A percentile compares a stretch with the other conserved stretches of the same genome.
Conservation (phyloP, 2,797 vertebrate species). For the Meriones psammophilus region DNA sequence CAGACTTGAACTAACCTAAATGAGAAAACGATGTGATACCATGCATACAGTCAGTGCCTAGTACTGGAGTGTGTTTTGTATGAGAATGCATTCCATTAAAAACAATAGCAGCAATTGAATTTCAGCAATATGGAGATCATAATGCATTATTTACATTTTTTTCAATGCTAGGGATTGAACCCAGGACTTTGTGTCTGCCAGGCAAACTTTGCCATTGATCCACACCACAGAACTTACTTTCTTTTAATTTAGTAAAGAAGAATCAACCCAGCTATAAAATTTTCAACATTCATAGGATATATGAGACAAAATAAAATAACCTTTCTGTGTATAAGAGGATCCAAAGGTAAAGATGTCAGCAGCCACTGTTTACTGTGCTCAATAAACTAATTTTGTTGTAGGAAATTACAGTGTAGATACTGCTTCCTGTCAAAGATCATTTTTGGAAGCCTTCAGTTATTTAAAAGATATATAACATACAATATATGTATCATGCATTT, state of each 20-base stretch:
- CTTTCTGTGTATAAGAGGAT: not conserved
- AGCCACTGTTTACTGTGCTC: not conserved
- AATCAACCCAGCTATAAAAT: slow-evolving; percentile 17
- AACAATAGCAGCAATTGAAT: not conserved
- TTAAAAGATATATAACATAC: slow-evolving; percentile 35
- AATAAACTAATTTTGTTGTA: slow-evolving; percentile 49
- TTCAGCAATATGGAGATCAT: slow-evolving; percentile 23
- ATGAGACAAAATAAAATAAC: slow-evolving; percentile 41
- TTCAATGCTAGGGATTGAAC: not conserved
- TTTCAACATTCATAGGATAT: slow-evolving; percentile 19
- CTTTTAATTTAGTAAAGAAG: slow-evolving; percentile 39
- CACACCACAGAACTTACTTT: not conserved
- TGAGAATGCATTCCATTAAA: not conserved
- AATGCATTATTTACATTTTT: slow-evolving; percentile 21
- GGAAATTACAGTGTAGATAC: not conserved
- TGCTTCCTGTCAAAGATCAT: not conserved
- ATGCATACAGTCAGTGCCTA: not conserved
- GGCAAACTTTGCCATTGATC: not conserved
- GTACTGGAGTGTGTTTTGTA: not conserved
- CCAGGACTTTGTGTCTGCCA: too few relatives aligned
- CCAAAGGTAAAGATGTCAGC: slow-evolving; percentile 27
- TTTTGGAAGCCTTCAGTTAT: slow-evolving; percentile 41
- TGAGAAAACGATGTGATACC: not conserved
- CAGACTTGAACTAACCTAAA: not conserved
- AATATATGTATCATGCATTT: not conserved